Conservation (phyloP, 2,888 invertebrate species). For the Xanthia icteritia region DNA sequence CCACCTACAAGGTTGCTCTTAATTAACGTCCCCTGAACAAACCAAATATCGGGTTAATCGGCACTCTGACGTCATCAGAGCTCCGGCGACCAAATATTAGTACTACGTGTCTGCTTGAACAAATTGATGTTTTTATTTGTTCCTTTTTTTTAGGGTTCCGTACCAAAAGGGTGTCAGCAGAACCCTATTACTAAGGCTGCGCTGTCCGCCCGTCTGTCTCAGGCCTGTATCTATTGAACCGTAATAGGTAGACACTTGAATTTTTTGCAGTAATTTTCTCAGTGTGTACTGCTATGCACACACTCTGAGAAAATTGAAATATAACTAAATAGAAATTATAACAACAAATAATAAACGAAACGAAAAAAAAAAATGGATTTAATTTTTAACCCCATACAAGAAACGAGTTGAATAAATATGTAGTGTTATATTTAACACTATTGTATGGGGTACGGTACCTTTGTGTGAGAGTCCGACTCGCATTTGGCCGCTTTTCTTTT, state of each 20-base stretch:
- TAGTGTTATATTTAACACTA: neutral
- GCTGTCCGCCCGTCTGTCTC: neutral
- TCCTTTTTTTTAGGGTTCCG: constrained; percentile 16
- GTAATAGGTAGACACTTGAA: neutral
- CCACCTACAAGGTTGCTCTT: constrained; percentile 46
- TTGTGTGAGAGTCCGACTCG: neutral
- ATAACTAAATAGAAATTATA: too few species aligned
- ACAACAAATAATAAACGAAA: neutral
- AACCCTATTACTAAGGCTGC: neutral
- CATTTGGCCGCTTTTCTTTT: neutral
- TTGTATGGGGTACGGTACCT: neutral
- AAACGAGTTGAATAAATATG: neutral
- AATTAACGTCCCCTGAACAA: constrained; percentile 51
- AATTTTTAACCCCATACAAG: neutral
- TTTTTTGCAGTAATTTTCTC: neutral
- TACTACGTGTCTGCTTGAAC: constrained; percentile 44
- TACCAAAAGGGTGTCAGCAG: neutral
- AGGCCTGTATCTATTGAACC: neutral
- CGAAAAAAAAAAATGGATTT: too few species aligned
- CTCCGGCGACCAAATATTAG: constrained; percentile 50
- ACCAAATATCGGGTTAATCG: constrained; percentile 50
- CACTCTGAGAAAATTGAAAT: too few species aligned
- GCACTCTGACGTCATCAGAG: constrained; percentile 48
- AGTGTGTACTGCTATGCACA: neutral
- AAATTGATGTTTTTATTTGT: constrained; percentile 43